These are phyloP conservation scores for Gibbula magus DNA, from an alignment of 2,888 invertebrate genomes.

Conservation along the genomic window DNA sequence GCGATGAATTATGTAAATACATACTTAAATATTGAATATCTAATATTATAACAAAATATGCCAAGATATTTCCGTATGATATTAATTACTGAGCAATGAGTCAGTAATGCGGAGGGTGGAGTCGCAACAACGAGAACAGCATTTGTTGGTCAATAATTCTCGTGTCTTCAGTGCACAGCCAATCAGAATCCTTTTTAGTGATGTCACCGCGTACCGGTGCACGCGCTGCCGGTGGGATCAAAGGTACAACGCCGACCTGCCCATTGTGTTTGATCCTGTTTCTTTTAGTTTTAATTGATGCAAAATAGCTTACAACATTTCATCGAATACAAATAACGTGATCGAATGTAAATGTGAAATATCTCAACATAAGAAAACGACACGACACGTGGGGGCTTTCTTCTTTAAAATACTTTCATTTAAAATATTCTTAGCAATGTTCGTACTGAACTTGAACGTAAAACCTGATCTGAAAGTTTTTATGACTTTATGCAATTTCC, in stretches of 20 bases:
- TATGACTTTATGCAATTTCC: too few species aligned
- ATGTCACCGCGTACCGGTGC: conserved; percentile 26
- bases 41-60: background rate
- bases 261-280: too few species aligned
- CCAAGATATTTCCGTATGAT: background rate
- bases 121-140: conserved; percentile 8
- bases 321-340: too few species aligned
- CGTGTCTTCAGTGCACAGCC: conserved; percentile 18
- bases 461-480: too few species aligned
- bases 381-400: too few species aligned
- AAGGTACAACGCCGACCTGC: conserved; percentile 22
- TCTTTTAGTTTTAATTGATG: too few species aligned
- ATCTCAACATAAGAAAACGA: too few species aligned
- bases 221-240: conserved; percentile 12
- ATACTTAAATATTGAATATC: background rate
- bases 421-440: too few species aligned
- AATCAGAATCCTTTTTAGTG: conserved; percentile 18
- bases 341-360: too few species aligned
- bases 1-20: background rate
- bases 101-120: background rate
- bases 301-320: too few species aligned
- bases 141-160: conserved; percentile 25
- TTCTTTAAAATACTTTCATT: too few species aligned
- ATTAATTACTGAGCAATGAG: background rate
- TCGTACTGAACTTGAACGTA: too few species aligned